Percentiles rank a stretch among this genome's conserved stretches.
phyloP scores from a whole-genome alignment of 2,113 vertebrate species.

The Halichoerus grypus region DNA sequence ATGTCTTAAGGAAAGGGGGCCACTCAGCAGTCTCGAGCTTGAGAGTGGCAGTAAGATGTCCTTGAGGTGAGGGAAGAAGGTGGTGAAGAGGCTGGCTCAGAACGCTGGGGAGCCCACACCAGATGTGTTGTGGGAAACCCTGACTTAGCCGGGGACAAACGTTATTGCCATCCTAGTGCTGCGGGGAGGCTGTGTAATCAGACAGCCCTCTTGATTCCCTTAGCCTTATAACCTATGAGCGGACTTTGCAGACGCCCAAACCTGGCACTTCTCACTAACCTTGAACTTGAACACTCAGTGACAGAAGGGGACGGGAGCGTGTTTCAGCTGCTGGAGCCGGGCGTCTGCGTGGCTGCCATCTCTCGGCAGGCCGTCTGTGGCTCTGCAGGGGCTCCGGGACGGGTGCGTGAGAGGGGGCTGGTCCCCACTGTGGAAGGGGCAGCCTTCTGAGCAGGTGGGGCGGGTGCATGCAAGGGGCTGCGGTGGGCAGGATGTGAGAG shows the following conservation, averaged over 20 bases:
- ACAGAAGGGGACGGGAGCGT: constrained; percentile 15
- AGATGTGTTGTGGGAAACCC: background rate
- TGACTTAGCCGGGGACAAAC: background rate
- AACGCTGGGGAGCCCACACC: background rate
- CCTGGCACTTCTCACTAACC: constrained; percentile 22
- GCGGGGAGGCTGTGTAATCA: background rate
- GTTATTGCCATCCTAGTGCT: background rate
- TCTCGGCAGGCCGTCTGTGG: background rate
- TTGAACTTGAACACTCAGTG: constrained; percentile 71
- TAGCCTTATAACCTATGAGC: background rate
- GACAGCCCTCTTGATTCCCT: background rate
- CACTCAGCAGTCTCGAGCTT: background rate
- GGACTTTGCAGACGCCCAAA: background rate
- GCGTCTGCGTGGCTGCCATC: background rate
- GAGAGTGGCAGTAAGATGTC: background rate
- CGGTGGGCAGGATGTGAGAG: background rate
- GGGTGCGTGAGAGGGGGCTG: background rate
- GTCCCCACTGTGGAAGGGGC: background rate
- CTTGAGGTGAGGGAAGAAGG: background rate
- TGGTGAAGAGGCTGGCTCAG: background rate
- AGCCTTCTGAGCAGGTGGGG: constrained; percentile 11
- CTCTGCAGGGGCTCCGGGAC: background rate
- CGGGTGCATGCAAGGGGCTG: background rate
- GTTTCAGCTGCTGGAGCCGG: background rate
- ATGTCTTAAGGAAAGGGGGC: background rate